Base-by-base conservation (phyloP, 2,113 vertebrate species). In the Nerophis lumbriciformis region DNA sequence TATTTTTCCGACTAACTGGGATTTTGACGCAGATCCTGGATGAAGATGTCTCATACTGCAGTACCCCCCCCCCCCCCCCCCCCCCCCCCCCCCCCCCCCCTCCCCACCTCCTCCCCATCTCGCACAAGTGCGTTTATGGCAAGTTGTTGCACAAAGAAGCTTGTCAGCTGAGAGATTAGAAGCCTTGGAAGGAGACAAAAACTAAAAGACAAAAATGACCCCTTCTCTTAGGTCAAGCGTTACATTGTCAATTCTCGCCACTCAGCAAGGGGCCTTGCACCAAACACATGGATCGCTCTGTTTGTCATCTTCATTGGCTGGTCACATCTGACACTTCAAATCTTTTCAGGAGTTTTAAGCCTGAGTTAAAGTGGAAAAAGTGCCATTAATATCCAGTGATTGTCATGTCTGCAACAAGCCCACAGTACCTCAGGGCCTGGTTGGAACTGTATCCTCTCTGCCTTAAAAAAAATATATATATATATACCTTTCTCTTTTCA, bases 361-460 rank as follows among this genome's bases (percentile, higher is more conserved):
- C 19, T 47, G 13, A 66, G 50, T 75, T 48, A 5, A 74, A 80
- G 68, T 78, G 66, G 81, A 49, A 62, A 68, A 86, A 86, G 86
- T 86, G 84, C 79, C 81, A 81, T 88, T 86, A 60, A 67, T 70
- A 75, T 77, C 48, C 68, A 56, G 38, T 67, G 16, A 72, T 51
- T 65, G 62, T 61, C 36, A 61, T 55, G 51, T 74, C 57, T 71
- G 56, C 55, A 57, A 55, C 76, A 63, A 39, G 52, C 72, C 74
- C 77, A 61, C 44, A 16, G 57, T 80, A 80, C 85, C 83, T 84
- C 85, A 87, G 80, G 81, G 66, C 77, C 62, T 69, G 63, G 53
- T 72, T 12, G 37, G 65, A 73, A 66, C 68, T 39, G 42, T 55
- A 48, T 64, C 52, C 59, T 78, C 80, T 75, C 55, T 54, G 49